Evolutionary conservation across 2,888 invertebrate species (phyloP), one percentile per base, ranked within the genome.

Genomic region (Andrena dorsata): DNA sequence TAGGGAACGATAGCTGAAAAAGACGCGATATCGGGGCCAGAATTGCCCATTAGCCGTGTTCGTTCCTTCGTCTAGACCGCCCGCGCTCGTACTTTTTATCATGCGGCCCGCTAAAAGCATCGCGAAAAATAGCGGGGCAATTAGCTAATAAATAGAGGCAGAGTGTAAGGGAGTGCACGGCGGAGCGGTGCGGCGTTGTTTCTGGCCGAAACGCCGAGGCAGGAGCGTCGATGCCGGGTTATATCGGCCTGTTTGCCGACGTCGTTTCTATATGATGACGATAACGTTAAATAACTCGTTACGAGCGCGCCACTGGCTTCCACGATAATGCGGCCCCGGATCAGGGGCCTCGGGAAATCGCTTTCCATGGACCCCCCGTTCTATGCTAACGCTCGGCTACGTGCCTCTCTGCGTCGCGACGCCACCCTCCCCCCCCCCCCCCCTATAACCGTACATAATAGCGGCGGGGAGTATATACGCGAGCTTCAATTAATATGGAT

Each of bases 61-160:
- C 72, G 69, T 78, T 73, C 53, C 23, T 64, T 68, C 71, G 58
- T 20, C 30, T 32, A 32, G 66, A 20, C 41, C n/a, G 75, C 26
- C 32, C 70, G 26, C 35, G 61, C 60, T 60, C 66, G 58, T 69
- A 69, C 51, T 82, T 86, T 88, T 89, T 89, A 89, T 89, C 85
- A 88, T 87, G 90, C 83, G 84, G 83, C 76, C 8, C 56, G 87
- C 87, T 89, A 88, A 90, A 88, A 90, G 90, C 90, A 88, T 84
- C 85, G 84, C 81, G 86, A 68, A 90, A 89, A 89, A 90, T 89
- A 84, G 77, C 68, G 28, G 4, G 35, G 85, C 89, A 89, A 90
- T 90, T 90, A 89, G 85, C 88, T 85, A 84, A 90, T 90, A 89
- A 90, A 90, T 83, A 86, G 86, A 68, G 23, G 58, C 30, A 51